Conservation (phyloP, 2,797 vertebrate species). For the Synaphobranchus kaupii region DNA sequence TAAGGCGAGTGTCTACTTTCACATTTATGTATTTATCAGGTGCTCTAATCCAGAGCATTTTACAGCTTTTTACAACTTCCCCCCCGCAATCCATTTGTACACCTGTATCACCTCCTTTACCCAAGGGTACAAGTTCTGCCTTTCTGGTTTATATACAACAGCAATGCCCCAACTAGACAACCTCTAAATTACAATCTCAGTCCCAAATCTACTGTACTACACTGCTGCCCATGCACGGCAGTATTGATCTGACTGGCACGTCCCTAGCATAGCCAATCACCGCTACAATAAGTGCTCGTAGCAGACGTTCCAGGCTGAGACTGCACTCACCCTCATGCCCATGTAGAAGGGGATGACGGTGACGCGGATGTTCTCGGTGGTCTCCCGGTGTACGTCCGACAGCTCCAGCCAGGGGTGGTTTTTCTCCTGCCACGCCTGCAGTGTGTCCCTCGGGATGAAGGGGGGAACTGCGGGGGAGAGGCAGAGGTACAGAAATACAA, state of each 20-base stretch:
- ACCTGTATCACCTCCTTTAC: background rate
- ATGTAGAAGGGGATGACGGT: constrained; percentile 99
- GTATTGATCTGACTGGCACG: too few relatives aligned
- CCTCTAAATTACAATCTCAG: background rate
- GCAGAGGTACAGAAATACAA: background rate
- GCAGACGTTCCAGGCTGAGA: too few relatives aligned
- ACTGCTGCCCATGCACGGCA: too few relatives aligned
- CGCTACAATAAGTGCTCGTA: too few relatives aligned
- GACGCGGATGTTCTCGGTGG: constrained; percentile 94
- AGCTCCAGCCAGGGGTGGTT: constrained; percentile 98
- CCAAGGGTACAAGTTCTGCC: too few relatives aligned
- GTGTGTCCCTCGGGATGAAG: constrained; percentile 87
- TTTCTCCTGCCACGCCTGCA: constrained; percentile 98
- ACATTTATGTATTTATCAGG: too few relatives aligned
- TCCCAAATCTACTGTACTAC: background rate
- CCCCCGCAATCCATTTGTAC: background rate
- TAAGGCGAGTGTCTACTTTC: background rate
- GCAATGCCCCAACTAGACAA: background rate
- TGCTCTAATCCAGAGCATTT: too few relatives aligned
- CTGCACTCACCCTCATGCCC: constrained; percentile 90
- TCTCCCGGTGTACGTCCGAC: constrained; percentile 95
- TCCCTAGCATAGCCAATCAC: too few relatives aligned
- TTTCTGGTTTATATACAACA: too few relatives aligned
- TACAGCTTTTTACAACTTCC: background rate
- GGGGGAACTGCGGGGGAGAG: constrained; percentile 74